Evolutionary conservation across 2,797 vertebrate species (phyloP).

Genomic region (Melanotaenia nigrans): DNA sequence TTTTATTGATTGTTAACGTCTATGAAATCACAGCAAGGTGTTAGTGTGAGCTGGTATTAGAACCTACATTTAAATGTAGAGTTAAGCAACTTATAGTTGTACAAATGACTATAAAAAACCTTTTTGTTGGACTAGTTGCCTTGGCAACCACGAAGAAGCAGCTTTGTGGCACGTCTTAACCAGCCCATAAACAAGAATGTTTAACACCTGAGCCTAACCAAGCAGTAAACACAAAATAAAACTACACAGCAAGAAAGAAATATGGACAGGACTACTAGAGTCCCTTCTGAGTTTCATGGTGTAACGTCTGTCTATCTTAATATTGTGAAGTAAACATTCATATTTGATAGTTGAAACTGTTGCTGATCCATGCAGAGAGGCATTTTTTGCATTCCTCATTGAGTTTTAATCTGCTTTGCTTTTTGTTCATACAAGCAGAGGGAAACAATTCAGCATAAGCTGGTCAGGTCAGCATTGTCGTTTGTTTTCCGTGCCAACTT

Average conservation of each 20-base stretch:
- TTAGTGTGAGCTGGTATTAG: neutral
- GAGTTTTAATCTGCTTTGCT: conserved; percentile 82
- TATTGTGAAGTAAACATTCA: conserved; percentile 61
- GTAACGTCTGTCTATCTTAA: conserved; percentile 24
- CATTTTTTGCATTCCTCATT: conserved; percentile 79
- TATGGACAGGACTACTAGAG: neutral
- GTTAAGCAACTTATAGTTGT: neutral
- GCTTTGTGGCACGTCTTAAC: neutral
- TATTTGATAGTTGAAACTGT: conserved; percentile 53
- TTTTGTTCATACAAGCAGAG: conserved; percentile 54
- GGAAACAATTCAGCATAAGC: conserved; percentile 78
- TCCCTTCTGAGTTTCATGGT: neutral
- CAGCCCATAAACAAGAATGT: neutral
- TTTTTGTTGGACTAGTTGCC: neutral
- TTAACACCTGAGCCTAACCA: neutral
- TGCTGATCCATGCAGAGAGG: conserved; percentile 67
- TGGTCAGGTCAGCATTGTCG: conserved; percentile 75
- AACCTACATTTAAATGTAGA: neutral
- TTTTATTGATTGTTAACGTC: neutral
- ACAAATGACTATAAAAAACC: neutral
- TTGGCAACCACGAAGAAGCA: neutral
- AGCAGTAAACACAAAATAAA: neutral
- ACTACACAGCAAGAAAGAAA: neutral
- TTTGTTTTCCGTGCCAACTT: conserved; percentile 73
- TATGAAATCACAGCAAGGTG: neutral